Conservation (phyloP, 2,888 invertebrate genomes). For the Hirtodrosophila confusa region DNA sequence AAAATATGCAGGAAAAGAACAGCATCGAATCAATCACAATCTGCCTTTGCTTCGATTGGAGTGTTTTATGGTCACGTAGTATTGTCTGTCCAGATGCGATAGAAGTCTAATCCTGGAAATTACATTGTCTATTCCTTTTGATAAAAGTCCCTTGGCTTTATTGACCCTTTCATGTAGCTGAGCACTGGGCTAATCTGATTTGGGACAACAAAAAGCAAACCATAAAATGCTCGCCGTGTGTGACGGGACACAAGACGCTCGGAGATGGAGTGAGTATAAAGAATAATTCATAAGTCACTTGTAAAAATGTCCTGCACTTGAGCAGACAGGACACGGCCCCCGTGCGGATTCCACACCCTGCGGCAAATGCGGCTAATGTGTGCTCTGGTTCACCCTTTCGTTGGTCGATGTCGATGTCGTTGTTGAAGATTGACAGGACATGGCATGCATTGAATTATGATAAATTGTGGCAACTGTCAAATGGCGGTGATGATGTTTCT, state of each 20-base stretch:
- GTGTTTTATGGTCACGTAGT: slow-evolving; percentile 67
- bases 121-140: slow-evolving; percentile 68
- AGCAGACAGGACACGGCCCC: slow-evolving; percentile 7
- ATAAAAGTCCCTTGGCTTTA: slow-evolving; percentile 42
- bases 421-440: slow-evolving; percentile 70
- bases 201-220: slow-evolving; percentile 56
- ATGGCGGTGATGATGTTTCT: slow-evolving; percentile 68
- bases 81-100: slow-evolving; percentile 12
- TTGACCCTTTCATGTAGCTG: slow-evolving; percentile 70
- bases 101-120: slow-evolving; percentile 47
- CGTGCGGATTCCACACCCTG: background rate
- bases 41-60: slow-evolving; percentile 7
- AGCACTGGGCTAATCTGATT: slow-evolving; percentile 65
- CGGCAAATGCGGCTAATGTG: slow-evolving; percentile 55
- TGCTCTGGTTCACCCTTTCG: slow-evolving; percentile 63
- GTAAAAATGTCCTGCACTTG: slow-evolving; percentile 63
- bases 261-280: slow-evolving; percentile 45
- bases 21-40: slow-evolving; percentile 5
- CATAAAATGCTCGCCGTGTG: slow-evolving; percentile 34
- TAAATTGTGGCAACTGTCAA: slow-evolving; percentile 83
- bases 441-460: slow-evolving; percentile 82
- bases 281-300: slow-evolving; percentile 81
- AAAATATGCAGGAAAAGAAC: too few relatives aligned
- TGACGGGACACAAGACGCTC: slow-evolving; percentile 12
- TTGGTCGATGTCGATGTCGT: slow-evolving; percentile 36